Percentiles rank a stretch among this genome's conserved stretches.
Conservation (phyloP, 2,113 vertebrate genomes). For the mouse (Mus musculus) region DNA sequence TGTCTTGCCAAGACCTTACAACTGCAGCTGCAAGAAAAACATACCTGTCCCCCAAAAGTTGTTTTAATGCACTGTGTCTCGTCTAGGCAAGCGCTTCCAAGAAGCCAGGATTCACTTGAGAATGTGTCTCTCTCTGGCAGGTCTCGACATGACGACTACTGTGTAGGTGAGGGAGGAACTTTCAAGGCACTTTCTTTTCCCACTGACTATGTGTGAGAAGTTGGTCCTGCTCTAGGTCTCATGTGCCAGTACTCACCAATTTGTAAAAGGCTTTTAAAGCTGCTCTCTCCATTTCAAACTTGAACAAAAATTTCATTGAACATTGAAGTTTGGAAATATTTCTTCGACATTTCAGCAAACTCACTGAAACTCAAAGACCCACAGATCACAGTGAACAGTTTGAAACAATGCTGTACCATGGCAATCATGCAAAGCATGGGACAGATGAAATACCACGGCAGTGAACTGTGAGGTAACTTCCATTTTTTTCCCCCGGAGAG, state of each 20-base stretch:
- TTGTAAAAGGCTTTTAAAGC: constrained; percentile 95
- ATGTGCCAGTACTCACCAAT: constrained; percentile 99
- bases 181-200: constrained; percentile 90
- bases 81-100: constrained; percentile 99
- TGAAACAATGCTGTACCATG: constrained; percentile 92
- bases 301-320: constrained; percentile 88
- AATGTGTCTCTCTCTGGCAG: constrained; percentile 99
- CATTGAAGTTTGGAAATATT: constrained; percentile 89
- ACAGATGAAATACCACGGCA: constrained; percentile 94
- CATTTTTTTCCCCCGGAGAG: constrained; percentile 89
- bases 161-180: constrained; percentile 99
- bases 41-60: constrained; percentile 92
- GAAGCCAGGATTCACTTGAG: constrained; percentile 98
- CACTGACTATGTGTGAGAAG: constrained; percentile 91
- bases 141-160: constrained; percentile 99
- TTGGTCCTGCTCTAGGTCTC: constrained; percentile 89
- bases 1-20: constrained; percentile 99
- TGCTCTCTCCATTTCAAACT: constrained; percentile 97
- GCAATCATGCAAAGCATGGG: constrained; percentile 96
- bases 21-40: constrained; percentile 93
- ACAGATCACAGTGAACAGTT: constrained; percentile 90
- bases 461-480: constrained; percentile 94
- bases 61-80: constrained; percentile 93
- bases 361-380: constrained; percentile 92
- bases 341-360: constrained; percentile 91